Evolutionary conservation across 1,140 invertebrate species (phyloP).

Genomic region (Stegodyphus dumicola): DNA sequence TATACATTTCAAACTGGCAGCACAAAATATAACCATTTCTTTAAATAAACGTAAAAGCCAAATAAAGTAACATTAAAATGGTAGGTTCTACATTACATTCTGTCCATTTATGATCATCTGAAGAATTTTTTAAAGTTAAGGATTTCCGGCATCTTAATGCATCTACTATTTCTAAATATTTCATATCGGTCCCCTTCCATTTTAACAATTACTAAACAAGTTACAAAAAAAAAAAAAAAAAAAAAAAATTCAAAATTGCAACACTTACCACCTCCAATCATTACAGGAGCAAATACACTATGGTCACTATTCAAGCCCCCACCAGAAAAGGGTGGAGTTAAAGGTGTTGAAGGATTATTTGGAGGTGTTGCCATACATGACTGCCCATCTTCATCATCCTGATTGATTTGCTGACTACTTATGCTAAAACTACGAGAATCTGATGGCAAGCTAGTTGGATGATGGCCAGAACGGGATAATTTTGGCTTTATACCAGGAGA

Average conservation of each 20-base stretch:
- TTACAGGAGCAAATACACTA: slow-evolving; percentile 71
- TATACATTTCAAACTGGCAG: too few species aligned
- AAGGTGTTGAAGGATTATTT: slow-evolving; percentile 66
- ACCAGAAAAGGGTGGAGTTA: slow-evolving; percentile 63
- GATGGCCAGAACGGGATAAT: slow-evolving; percentile 67
- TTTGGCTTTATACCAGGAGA: slow-evolving; percentile 89
- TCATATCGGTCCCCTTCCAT: neutral
- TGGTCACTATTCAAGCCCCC: slow-evolving; percentile 65
- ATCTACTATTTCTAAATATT: slow-evolving; percentile 41
- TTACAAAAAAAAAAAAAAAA: neutral
- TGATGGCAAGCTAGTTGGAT: slow-evolving; percentile 66
- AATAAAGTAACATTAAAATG: too few species aligned
- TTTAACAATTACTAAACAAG: neutral
- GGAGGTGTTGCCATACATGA: slow-evolving; percentile 63
- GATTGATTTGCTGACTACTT: slow-evolving; percentile 51
- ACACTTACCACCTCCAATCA: slow-evolving; percentile 67
- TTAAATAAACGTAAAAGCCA: too few species aligned
- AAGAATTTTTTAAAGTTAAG: neutral
- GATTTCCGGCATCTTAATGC: too few species aligned
- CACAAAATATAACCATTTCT: too few species aligned
- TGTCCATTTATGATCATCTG: too few species aligned
- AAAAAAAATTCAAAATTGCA: slow-evolving; percentile 6
- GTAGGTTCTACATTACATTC: too few species aligned
- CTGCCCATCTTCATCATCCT: slow-evolving; percentile 62
- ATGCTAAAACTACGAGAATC: slow-evolving; percentile 50